Evolutionary conservation across 2,888 invertebrate genomes (phyloP).

Genomic region (Parascotia fuliginaria): DNA sequence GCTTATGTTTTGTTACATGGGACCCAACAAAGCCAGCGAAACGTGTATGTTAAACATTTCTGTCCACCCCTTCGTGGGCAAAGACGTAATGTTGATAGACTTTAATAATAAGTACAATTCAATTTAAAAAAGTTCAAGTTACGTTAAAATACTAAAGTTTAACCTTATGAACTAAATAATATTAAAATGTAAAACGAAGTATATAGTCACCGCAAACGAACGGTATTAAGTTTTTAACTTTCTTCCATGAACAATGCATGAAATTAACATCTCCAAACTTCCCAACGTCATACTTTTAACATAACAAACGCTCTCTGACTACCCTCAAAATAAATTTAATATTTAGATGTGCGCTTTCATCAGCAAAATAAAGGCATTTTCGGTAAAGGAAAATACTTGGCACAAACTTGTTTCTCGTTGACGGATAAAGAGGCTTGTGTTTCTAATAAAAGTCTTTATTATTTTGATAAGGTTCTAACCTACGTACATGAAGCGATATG

Average conservation of each 20-base stretch:
- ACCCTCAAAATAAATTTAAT: neutral
- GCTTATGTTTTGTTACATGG: no score
- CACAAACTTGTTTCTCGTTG: constrained; percentile 16
- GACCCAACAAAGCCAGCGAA: no score
- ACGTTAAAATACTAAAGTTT: no score
- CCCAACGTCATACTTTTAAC: constrained; percentile 1
- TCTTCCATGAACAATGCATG: neutral
- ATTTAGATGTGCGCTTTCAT: constrained; percentile 1
- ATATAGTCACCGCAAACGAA: neutral
- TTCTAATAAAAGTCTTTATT: constrained; percentile 18
- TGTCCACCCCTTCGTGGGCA: no score
- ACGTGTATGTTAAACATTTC: no score
- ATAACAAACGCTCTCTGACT: neutral
- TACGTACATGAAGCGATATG: neutral
- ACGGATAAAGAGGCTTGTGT: constrained; percentile 7
- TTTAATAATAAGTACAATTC: no score
- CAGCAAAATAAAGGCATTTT: constrained; percentile 2
- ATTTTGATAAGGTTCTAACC: constrained; percentile 5
- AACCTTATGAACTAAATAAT: no score
- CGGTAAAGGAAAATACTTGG: neutral
- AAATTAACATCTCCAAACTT: neutral
- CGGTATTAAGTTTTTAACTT: neutral
- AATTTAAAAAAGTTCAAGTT: no score
- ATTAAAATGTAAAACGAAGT: no score
- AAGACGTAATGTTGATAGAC: no score